Percentiles rank a stretch among this genome's conserved stretches.
Evolutionary conservation across 2,797 vertebrate species (phyloP).

Genomic region (Danio aesculapii): DNA sequence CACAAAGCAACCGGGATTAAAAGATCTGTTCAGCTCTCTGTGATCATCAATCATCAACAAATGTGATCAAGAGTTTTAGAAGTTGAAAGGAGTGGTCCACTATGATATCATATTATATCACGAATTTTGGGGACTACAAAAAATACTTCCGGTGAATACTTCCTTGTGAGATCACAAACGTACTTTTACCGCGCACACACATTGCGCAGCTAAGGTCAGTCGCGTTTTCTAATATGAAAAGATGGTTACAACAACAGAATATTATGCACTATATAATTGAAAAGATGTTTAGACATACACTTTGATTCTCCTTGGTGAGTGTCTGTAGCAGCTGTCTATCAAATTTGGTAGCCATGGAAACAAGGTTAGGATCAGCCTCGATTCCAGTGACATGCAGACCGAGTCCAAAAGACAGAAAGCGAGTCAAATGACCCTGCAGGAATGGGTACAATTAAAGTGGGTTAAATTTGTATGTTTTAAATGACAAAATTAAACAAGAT

Average conservation of each 20-base stretch:
- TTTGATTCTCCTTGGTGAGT: slow-evolving; percentile 76
- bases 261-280: not conserved
- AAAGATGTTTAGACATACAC: slow-evolving; percentile 64
- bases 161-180: no score
- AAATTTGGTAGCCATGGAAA: slow-evolving; percentile 79
- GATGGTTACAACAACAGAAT: not conserved
- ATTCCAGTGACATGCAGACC: slow-evolving; percentile 85
- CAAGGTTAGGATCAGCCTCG: slow-evolving; percentile 84
- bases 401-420: slow-evolving; percentile 88
- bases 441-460: slow-evolving; percentile 16
- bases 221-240: not conserved
- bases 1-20: no score
- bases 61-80: no score
- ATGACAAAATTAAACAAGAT: not conserved
- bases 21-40: no score
- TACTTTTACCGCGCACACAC: no score
- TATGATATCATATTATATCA: no score
- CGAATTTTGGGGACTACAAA: no score
- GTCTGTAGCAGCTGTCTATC: slow-evolving; percentile 81
- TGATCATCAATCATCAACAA: no score
- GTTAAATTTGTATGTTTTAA: not conserved
- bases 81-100: no score
- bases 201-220: no score
- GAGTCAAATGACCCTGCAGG: slow-evolving; percentile 88
- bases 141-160: no score